Evolutionary conservation across 2,888 invertebrate species (phyloP), one percentile per base, ranked within the genome.

Genomic region (Agonum fuliginosum): DNA sequence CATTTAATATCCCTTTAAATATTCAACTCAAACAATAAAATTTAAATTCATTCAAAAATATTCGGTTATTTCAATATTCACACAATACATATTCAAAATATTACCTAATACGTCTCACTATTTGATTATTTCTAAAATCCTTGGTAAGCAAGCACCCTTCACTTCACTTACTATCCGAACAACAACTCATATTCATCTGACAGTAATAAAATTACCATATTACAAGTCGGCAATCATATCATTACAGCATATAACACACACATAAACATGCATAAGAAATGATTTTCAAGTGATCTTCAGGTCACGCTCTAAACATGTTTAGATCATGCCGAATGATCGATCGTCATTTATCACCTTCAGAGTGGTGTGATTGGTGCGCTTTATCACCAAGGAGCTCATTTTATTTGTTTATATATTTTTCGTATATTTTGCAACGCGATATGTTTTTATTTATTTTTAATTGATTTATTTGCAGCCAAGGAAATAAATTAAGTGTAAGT

Each of bases 171-270:
- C 30, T 30, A 17, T n/a, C n/a, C n/a, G n/a, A n/a, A 62, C 58
- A 10, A 62, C 58, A 6, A 54, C 27, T 30, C 27, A 12, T 30
- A 27, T 27, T 30, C 34, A 62, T 62, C 58, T 62, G 58, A 30
- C 58, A 62, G 54, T 62, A 62, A 62, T 30, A 30, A 62, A 62
- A 62, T 62, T 30, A 62, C 58, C 58, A 62, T 62, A 62, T 20
- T 62, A 62, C 27, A 62, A 62, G 14, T 27, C 58, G 14, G 58
- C 17, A 62, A 62, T 62, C 58, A 62, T 30, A 62, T 62, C 30
- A 30, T 62, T 62, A 62, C 30, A 30, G 14, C 22, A 67, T 37
- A 14, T 37, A 14, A 69, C 69, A 41, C 19, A 37, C 20, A 41
- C n/a, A 37, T 17, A 17, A 65, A 24, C 54, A 34, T 62, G 58